Evolutionary conservation across 2,888 invertebrate genomes (phyloP).

Genomic region (Cephus runcator): DNA sequence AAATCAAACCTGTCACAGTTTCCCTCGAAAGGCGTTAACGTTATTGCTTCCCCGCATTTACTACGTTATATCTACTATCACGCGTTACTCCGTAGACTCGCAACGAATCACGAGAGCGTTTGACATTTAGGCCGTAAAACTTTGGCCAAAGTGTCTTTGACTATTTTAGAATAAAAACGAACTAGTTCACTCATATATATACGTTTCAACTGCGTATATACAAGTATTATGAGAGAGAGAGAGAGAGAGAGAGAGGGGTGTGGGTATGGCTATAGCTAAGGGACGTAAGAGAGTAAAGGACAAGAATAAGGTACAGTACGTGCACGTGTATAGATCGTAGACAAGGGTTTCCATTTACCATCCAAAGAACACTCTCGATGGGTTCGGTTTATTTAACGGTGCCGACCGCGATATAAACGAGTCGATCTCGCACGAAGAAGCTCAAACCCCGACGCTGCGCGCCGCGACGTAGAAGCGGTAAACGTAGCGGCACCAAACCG

Average conservation of each 20-base stretch:
- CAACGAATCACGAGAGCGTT: not conserved
- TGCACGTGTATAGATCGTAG: not conserved
- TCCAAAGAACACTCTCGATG: not conserved
- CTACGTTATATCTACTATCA: not conserved
- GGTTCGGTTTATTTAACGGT: not conserved
- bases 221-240: not conserved
- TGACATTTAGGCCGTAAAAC: not conserved
- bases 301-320: not conserved
- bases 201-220: not conserved
- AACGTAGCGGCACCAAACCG: constrained; percentile 13
- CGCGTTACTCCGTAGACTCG: not conserved
- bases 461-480: constrained; percentile 6
- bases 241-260: too few relatives aligned
- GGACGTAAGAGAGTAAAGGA: not conserved
- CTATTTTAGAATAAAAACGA: not conserved
- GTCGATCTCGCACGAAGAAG: not conserved
- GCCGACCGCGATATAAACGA: constrained; percentile 1
- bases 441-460: not conserved
- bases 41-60: not conserved
- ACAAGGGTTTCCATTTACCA: not conserved
- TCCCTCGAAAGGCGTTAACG: not conserved
- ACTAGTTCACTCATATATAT: not conserved
- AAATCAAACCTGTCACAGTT: not conserved
- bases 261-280: not conserved
- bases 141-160: not conserved